Base-by-base conservation (phyloP, 2,888 invertebrate species). In the Polyommatus iphigenia region DNA sequence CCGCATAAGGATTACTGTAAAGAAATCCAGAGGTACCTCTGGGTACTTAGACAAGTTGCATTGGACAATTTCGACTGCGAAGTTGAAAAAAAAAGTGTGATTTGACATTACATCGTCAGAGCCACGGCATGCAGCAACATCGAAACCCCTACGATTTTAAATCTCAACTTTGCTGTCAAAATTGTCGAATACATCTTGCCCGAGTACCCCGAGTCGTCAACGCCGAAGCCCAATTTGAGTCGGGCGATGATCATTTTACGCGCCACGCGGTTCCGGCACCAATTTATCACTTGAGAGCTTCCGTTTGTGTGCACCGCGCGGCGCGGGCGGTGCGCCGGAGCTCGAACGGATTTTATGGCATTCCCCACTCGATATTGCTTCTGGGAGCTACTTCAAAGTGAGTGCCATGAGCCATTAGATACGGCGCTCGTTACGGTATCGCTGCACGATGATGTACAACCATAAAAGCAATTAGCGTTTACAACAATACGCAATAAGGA, bases 271-370 rank as follows among this genome's bases (percentile, higher is more conserved):
- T 93, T 93, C 93, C 93, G 92, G 90, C 88, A 89, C 87, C 91
- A 91, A 93, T 93, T 92, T 92, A 93, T 91, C 92, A 93, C 90
- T 92, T 92, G 89, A 90, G 91, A 91, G 91, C 92, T 93, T 93
- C 93, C 93, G 93, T 86, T 86, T 84, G 85, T 85, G 85, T 85
- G 85, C 73, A 83, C 85, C 83, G 84, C 86, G 46, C 46, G 46
- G 10, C 83, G 84, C 87, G 84, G 84, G 83, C 85, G 50, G 84
- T 86, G 84, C 84, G 83, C 85, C 85, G 84, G 85, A 84, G 85
- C 84, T 82, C 80, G 79, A 81, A 80, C 80, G 79, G 80, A 81
- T 80, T 89, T 89, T 89, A 90, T 85, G 85, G 85, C 83, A 85
- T 83, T 85, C 83, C 84, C 82, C 80, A 82, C 80, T 79, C 81